These are phyloP conservation scores for Ladona fulva DNA, from an alignment of 1,140 invertebrate genomes.

Conservation along the genomic window DNA sequence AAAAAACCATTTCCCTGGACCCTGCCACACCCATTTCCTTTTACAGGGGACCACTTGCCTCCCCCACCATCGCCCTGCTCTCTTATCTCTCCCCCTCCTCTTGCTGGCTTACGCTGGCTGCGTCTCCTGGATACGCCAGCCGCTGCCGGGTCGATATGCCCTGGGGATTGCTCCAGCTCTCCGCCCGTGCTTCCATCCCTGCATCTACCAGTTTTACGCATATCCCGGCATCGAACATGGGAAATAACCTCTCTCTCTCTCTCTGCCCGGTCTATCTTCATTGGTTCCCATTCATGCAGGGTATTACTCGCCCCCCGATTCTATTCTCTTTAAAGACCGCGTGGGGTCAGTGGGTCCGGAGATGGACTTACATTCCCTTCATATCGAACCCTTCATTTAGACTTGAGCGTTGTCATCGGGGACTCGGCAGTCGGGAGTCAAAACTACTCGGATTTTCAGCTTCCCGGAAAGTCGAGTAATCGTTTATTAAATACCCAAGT, in stretches of 20 bases:
- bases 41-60: neutral
- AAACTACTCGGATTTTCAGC: no score
- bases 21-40: constrained; percentile 2
- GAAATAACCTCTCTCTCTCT: neutral
- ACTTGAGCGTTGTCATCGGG: no score
- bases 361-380: no score
- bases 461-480: no score
- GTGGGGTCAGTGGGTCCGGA: no score
- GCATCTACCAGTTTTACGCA: neutral
- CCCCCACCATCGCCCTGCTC: neutral
- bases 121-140: neutral
- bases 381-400: no score
- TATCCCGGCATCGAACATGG: neutral
- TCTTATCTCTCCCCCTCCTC: neutral
- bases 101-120: neutral
- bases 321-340: no score
- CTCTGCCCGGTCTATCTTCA: no score
- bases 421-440: no score
- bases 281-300: neutral
- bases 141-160: neutral
- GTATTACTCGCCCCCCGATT: no score
- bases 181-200: neutral
- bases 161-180: neutral
- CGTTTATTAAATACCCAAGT: no score
- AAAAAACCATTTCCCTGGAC: neutral